These are phyloP conservation scores for Synergus japonicus DNA, from an alignment of 2,888 invertebrate species.

Conservation along the genomic window DNA sequence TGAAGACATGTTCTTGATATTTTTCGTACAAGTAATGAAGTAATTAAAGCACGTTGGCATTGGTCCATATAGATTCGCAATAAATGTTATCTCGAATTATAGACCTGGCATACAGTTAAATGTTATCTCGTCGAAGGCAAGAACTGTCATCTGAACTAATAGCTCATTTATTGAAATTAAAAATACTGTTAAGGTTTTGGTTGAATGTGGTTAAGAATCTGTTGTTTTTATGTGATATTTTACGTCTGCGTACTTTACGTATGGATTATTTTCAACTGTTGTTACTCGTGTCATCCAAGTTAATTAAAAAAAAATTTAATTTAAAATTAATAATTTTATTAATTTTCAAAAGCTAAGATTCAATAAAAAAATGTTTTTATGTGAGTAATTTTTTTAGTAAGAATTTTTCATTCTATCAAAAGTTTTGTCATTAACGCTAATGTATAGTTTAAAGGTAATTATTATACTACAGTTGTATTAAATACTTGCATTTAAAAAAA, in stretches of 20 bases:
- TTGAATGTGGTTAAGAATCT: slow-evolving; percentile 14
- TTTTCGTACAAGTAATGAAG: slow-evolving; percentile 32
- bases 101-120: neutral
- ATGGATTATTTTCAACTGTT: slow-evolving; percentile 15
- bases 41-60: slow-evolving; percentile 24
- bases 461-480: slow-evolving; percentile 12
- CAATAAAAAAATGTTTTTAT: neutral
- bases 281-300: slow-evolving; percentile 24
- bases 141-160: neutral
- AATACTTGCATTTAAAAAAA: neutral
- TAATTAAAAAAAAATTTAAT: slow-evolving; percentile 11
- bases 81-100: slow-evolving; percentile 15
- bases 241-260: slow-evolving; percentile 15
- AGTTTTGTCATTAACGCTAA: neutral
- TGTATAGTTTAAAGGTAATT: slow-evolving; percentile 4
- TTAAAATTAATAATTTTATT: neutral
- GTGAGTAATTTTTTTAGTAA: neutral
- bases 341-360: neutral
- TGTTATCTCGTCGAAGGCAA: neutral
- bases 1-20: slow-evolving; percentile 19
- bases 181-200: slow-evolving; percentile 4
- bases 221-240: slow-evolving; percentile 34
- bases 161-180: slow-evolving; percentile 7
- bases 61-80: slow-evolving; percentile 12
- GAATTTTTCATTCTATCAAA: neutral